Conservation (phyloP, 2,113 vertebrate species). For the Oenanthe melanoleuca region DNA sequence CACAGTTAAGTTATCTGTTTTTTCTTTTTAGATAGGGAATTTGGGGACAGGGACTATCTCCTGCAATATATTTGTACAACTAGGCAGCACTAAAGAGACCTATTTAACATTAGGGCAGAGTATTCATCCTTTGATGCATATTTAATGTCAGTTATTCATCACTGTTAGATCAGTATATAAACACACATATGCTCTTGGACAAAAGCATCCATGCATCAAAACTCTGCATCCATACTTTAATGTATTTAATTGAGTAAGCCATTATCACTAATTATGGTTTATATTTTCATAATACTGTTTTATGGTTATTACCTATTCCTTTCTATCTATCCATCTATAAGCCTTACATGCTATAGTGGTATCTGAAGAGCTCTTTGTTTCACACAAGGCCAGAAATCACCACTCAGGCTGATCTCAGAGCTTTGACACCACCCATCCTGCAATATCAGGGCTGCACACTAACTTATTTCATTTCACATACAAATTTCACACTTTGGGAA, state of each 20-base stretch:
- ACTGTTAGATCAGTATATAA: slow-evolving; percentile 30
- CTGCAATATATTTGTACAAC: neutral
- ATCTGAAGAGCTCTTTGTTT: neutral
- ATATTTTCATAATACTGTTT: slow-evolving; percentile 60
- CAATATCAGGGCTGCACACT: neutral
- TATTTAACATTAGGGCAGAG: slow-evolving; percentile 6
- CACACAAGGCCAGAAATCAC: neutral
- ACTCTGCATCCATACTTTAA: slow-evolving; percentile 34
- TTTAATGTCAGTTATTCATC: slow-evolving; percentile 36
- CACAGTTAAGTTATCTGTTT: neutral
- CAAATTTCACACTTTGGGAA: neutral
- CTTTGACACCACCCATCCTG: neutral
- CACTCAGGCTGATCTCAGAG: neutral
- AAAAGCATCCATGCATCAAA: slow-evolving; percentile 63
- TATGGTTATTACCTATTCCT: slow-evolving; percentile 61
- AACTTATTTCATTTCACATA: neutral
- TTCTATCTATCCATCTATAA: slow-evolving; percentile 40
- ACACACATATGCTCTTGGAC: slow-evolving; percentile 51
- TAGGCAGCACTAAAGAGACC: neutral
- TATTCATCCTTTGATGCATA: slow-evolving; percentile 27
- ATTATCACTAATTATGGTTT: slow-evolving; percentile 58
- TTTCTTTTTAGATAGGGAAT: neutral
- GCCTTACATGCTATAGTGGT: neutral
- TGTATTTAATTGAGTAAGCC: slow-evolving; percentile 55
- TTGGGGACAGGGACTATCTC: neutral